Evolutionary conservation across 2,888 invertebrate genomes (phyloP), one percentile per base, ranked within the genome.

Genomic region (Melolontha melolontha): DNA sequence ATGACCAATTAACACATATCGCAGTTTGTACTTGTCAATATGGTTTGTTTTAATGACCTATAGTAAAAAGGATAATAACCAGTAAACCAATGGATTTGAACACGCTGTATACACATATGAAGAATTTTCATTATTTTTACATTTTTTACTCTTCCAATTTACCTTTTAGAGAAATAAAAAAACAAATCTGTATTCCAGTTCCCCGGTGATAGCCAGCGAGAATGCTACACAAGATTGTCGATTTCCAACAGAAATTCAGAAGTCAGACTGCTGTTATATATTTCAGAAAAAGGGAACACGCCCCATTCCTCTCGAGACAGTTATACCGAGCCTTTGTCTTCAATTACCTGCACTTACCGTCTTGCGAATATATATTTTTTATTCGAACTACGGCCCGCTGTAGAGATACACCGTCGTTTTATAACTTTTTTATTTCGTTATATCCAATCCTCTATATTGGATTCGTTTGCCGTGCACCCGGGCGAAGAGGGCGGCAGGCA

Each of bases 341-440:
- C 74, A 73, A 74, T 73, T 72, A 73, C 73, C 69, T 72, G 69
- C 72, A 59, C 44, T 74, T 71, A 70, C 71, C 72, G 69, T 71
- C 69, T 70, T 66, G 57, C 72, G 71, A 68, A 74, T 73, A 73
- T 70, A 70, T 73, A 69, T 70, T 70, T 71, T 73, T 73, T 72
- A 71, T 73, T 72, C 69, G 67, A 64, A 66, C 66, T 59, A 55
- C 63, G 70, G 69, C 44, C 59, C 22, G 42, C 27, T 64, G 67
- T 52, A 65, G 67, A 70, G 52, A 66, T 51, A 51, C 64, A 64
- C 49, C 69, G 71, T 66, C 73, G 73, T 74, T 74, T 74, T 74
- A 74, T 74, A 74, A 74, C 74, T 72, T 74, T 74, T 74, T 74
- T 74, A 74, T 74, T 74, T 73, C 73, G 73, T 74, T 74, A 73